These are phyloP conservation scores for Dasypogon diadema DNA, from an alignment of 2,888 invertebrate species.

Conservation along the genomic window DNA sequence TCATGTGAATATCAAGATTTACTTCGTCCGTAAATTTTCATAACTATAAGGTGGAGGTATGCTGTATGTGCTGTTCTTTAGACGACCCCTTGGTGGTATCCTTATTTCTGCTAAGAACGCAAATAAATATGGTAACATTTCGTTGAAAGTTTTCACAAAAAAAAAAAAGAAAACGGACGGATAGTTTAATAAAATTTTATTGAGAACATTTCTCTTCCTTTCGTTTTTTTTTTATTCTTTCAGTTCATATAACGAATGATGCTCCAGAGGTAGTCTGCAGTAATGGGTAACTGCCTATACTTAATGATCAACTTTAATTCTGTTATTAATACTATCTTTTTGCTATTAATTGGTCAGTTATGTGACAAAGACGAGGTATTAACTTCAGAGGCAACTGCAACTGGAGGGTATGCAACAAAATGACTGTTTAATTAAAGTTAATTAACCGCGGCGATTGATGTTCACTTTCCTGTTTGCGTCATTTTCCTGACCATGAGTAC, in stretches of 20 bases:
- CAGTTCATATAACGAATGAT: too few species aligned
- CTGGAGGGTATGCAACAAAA: not conserved
- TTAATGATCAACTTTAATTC: too few species aligned
- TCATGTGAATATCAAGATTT: conserved; percentile 46
- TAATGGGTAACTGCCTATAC: too few species aligned
- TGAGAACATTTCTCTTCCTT: conserved; percentile 1
- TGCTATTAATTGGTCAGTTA: conserved; percentile 11
- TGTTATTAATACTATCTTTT: not conserved
- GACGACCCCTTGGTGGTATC: conserved; percentile 23
- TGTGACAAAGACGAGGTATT: not conserved
- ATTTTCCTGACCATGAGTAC: conserved; percentile 22
- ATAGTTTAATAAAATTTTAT: conserved; percentile 15
- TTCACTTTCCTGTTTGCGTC: conserved; percentile 31
- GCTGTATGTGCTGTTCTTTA: too few species aligned
- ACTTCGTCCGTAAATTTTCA: conserved; percentile 34
- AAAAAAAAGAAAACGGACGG: conserved; percentile 6
- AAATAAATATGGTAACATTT: conserved; percentile 32
- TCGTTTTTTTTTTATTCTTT: too few species aligned
- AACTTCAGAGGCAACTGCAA: not conserved
- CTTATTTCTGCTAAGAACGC: not conserved
- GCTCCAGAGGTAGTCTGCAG: too few species aligned
- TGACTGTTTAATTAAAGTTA: conserved; percentile 25
- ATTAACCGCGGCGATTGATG: conserved; percentile 23
- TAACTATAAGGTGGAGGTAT: too few species aligned
- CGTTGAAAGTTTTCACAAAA: too few species aligned